Base-by-base conservation (phyloP, 2,888 invertebrate genomes). In the Clusia tigrina region DNA sequence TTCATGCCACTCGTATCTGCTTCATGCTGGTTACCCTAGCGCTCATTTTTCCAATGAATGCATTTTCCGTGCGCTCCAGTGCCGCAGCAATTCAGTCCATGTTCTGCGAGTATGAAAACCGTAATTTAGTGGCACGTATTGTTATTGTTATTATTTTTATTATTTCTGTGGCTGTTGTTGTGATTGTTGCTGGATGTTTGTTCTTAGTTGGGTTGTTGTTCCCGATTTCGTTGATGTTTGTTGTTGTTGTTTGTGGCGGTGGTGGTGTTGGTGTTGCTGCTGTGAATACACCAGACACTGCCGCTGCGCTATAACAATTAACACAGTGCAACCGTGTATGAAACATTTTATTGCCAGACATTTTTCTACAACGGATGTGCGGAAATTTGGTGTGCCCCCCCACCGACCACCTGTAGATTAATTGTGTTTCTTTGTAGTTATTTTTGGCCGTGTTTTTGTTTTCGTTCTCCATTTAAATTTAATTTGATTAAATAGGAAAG, bases 131-230 rank as follows among this genome's bases (percentile, higher is more conserved):
- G 5, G 55, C 26, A 3, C 2, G n/a, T 9, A 15, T 61, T 54
- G 26, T 22, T 60, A n/a, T 53, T 62, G 54, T 60, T 60, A 54
- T 26, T 64, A n/a, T 38, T 48, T 24, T 51, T 24, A 22, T 37
- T 25, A n/a, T n/a, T n/a, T 12, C 46, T 55, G 20, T 17, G 20
- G 32, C 55, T 62, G 54, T 51, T 62, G 17, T 17, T 60, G 17
- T 24, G 32, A 55, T 63, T 62, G 46, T 51, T 60, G 10, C 52
- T 52, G 38, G 42, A 15, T 42, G n/a, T 42, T 42, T 42, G 9
- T 42, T 6, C n/a, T 42, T 42, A 3, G 9, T 15, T 42, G 9
- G 3, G 3, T 42, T 42, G 3, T n/a, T 42, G n/a, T 15, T 3
- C 42, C 9, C 32, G 6, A 12, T 32, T 32, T 6, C 12, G 32